Evolutionary conservation across 2,888 invertebrate species (phyloP).

Genomic region (Seira musarum): DNA sequence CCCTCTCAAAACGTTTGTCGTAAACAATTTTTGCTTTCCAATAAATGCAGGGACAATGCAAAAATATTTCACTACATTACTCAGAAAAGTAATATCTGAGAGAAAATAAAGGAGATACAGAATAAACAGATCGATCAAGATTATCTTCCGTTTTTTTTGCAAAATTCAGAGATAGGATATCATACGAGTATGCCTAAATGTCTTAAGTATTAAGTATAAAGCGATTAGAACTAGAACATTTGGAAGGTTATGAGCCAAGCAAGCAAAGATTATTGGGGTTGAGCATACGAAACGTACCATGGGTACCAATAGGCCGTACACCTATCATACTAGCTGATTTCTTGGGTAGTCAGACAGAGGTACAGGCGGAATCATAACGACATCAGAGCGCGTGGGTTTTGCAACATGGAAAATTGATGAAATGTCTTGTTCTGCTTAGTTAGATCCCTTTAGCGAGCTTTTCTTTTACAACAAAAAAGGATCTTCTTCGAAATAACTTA

Average conservation of each 20-base stretch:
- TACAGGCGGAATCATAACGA: constrained; percentile 38
- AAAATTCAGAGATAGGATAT: no score
- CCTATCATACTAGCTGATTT: constrained; percentile 65
- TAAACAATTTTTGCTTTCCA: no score
- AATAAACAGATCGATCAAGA: no score
- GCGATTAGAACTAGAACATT: neutral
- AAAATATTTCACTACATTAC: no score
- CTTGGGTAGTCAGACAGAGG: constrained; percentile 22
- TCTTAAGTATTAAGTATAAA: neutral
- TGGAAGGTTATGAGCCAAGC: no score
- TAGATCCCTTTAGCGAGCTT: neutral
- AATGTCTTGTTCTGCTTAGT: neutral
- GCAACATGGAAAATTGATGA: constrained; percentile 6
- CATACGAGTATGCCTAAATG: neutral
- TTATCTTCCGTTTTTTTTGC: no score
- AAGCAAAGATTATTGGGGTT: neutral
- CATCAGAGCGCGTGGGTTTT: neutral
- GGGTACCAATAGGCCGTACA: constrained; percentile 68
- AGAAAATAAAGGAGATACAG: no score
- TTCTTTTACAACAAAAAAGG: neutral
- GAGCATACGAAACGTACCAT: constrained; percentile 66
- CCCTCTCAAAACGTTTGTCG: no score
- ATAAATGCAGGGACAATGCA: no score
- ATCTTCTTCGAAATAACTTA: neutral
- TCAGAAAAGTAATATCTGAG: no score